Evolutionary conservation across 2,888 invertebrate genomes (phyloP).

Genomic region (Onchidella celtica): DNA sequence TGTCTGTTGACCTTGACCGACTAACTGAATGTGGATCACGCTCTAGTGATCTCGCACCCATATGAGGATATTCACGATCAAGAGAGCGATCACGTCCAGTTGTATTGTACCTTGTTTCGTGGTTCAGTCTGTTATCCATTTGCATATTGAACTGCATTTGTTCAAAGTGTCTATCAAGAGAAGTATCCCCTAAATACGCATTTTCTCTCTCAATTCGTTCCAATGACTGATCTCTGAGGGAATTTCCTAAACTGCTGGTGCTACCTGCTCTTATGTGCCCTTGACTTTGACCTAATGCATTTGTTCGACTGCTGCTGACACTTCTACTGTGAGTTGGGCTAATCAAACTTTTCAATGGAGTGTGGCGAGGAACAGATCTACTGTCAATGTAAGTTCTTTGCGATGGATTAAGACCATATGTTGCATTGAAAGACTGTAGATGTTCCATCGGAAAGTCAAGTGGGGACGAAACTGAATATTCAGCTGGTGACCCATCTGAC

Average conservation of each 20-base stretch:
- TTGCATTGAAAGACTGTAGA: slow-evolving; percentile 65
- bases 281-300: slow-evolving; percentile 34
- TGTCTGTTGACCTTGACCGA: slow-evolving; percentile 72
- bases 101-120: slow-evolving; percentile 54
- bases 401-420: slow-evolving; percentile 53
- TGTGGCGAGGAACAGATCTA: slow-evolving; percentile 53
- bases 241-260: slow-evolving; percentile 60
- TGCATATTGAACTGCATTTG: slow-evolving; percentile 57
- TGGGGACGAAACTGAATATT: slow-evolving; percentile 65
- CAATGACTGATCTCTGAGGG: slow-evolving; percentile 75
- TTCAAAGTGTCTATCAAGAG: slow-evolving; percentile 76
- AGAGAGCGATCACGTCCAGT: slow-evolving; percentile 83
- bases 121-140: slow-evolving; percentile 54
- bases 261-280: slow-evolving; percentile 61
- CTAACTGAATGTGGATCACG: slow-evolving; percentile 70
- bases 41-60: slow-evolving; percentile 78
- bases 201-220: slow-evolving; percentile 62
- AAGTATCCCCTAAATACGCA: slow-evolving; percentile 72
- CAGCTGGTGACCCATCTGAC: slow-evolving; percentile 58
- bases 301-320: slow-evolving; percentile 46
- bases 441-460: slow-evolving; percentile 72
- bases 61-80: slow-evolving; percentile 82
- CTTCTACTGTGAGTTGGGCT: slow-evolving; percentile 53
- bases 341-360: slow-evolving; percentile 51
- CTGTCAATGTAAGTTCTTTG: slow-evolving; percentile 55